Evolutionary conservation across 2,113 vertebrate genomes (phyloP).

Genomic region (Pangasianodon hypophthalmus): DNA sequence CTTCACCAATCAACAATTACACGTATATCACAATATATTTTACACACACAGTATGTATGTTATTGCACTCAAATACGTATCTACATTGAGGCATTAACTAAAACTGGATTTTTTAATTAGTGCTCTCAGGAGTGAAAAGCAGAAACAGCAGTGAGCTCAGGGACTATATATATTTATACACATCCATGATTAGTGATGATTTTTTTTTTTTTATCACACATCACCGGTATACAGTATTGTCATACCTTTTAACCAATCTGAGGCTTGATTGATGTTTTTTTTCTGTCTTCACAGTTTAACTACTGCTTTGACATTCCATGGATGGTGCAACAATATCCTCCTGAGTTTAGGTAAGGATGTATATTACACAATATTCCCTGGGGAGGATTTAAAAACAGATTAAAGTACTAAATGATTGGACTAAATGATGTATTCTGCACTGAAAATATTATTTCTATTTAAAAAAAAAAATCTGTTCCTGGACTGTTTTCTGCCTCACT

Average conservation of each 20-base stretch:
- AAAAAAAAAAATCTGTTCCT: background rate
- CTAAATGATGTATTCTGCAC: background rate
- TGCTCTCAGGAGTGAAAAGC: background rate
- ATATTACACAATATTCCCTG: background rate
- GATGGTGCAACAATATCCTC: conserved; percentile 89
- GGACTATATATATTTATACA: too few species aligned
- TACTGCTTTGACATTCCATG: conserved; percentile 95
- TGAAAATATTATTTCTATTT: background rate
- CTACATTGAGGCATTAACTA: too few species aligned
- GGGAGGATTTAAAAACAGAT: background rate
- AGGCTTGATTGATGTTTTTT: background rate
- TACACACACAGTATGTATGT: background rate
- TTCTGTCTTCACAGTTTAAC: conserved; percentile 83
- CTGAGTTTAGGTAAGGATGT: conserved; percentile 86
- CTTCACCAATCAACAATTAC: background rate
- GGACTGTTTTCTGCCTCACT: background rate
- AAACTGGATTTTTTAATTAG: too few species aligned
- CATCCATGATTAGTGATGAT: background rate
- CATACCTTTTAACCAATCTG: background rate
- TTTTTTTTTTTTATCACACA: background rate
- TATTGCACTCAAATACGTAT: too few species aligned
- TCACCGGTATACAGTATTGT: background rate
- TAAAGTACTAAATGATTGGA: background rate
- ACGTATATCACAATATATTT: background rate
- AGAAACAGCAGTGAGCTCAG: background rate